phyloP scores from a whole-genome alignment of 2,113 vertebrate genomes.

The Podilymbus podiceps region DNA sequence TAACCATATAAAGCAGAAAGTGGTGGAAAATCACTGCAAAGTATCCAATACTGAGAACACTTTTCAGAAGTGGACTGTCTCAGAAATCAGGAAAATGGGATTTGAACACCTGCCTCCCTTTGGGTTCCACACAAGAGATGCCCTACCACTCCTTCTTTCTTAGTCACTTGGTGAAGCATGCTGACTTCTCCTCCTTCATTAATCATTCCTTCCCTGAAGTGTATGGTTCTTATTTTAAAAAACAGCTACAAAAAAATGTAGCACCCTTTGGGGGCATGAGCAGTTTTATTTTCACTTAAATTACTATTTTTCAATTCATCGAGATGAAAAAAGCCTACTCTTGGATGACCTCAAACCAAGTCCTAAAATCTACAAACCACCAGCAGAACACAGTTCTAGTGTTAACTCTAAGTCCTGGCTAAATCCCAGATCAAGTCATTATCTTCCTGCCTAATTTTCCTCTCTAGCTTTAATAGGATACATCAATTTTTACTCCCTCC shows the following conservation, averaged over 20 bases:
- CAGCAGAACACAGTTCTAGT: neutral
- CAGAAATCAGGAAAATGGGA: neutral
- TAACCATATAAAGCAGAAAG: neutral
- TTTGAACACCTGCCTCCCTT: neutral
- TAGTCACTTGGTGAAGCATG: neutral
- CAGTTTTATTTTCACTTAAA: neutral
- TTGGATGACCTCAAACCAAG: neutral
- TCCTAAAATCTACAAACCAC: neutral
- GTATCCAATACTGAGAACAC: neutral
- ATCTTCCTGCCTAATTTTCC: neutral
- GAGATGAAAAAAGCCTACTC: neutral
- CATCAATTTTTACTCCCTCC: neutral
- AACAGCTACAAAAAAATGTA: neutral
- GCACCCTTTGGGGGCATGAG: neutral
- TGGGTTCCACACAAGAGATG: neutral
- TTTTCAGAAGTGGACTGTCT: neutral
- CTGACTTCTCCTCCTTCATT: neutral
- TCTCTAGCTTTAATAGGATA: neutral
- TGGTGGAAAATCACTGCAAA: neutral
- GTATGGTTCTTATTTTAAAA: neutral
- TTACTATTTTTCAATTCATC: neutral
- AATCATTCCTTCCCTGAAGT: neutral
- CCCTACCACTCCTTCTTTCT: neutral
- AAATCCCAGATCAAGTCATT: neutral
- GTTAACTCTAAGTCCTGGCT: neutral